Base-by-base conservation (phyloP, 2,888 invertebrate species). In the Ectropis crepuscularia region DNA sequence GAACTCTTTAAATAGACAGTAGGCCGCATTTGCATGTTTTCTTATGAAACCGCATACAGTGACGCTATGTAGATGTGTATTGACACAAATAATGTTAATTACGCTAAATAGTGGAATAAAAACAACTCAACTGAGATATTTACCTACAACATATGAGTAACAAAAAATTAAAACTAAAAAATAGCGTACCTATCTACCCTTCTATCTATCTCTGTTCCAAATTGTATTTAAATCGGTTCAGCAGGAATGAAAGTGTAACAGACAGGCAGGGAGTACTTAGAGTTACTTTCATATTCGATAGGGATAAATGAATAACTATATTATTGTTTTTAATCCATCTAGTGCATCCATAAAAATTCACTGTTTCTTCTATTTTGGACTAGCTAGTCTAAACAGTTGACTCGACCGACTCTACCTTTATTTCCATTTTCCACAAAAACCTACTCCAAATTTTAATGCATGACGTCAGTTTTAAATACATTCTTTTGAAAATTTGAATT, bases 1-100 rank as follows among this genome's bases (percentile, higher is more conserved):
- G 63, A 64, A 64, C 61, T 57, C 70, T 69, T 66, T 67, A 61
- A 53, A 65, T 54, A 54, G 57, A 6, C 47, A 54, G 37, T 12
- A 12, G 50, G 10, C 49, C 61, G 46, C 61, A 58, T 65, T 65
- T 61, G 58, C 57, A 64, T 64, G 36, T 64, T 47, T 55, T 55
- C 59, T 51, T 47, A 42, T 51, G 59, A 51, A 63, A 60, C 51
- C 11, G 36, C 55, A n/a, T 50, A 42, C 47, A 8, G 43, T 50
- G 57, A 47, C 53, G 53, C 39, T 57, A 55, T 28, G 16, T 11
- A 64, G 60, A 59, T 64, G 63, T 43, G 60, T 28, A 55, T 64
- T 11, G 46, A 6, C 48, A 42, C 48, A 58, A 45, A 45, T 58
- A 59, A 41, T 51, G 54, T 50, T 6, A 37, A 46, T 49, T 45